Percentiles rank a stretch among this genome's conserved stretches.
Conservation (phyloP, 1,140 invertebrate genomes). For the Macrobrachium nipponense region DNA sequence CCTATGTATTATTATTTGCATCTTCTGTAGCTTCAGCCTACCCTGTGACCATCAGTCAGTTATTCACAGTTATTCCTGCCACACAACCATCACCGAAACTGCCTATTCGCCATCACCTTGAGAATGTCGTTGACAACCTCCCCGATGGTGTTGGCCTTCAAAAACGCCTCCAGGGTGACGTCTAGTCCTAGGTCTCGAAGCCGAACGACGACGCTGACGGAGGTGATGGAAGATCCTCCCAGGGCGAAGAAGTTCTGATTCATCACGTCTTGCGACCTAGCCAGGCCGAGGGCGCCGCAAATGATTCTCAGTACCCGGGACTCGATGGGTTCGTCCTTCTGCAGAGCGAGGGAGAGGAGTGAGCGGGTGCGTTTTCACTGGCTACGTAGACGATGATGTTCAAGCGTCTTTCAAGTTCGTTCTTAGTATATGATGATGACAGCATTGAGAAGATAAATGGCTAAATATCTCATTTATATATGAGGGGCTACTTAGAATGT, state of each 20-base stretch:
- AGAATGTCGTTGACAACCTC: slow-evolving; percentile 52
- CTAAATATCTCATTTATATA: no score
- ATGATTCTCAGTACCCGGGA: slow-evolving; percentile 48
- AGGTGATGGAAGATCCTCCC: slow-evolving; percentile 43
- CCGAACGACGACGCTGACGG: slow-evolving; percentile 47
- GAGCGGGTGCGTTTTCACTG: neutral
- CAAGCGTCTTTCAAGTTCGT: no score
- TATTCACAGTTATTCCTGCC: no score
- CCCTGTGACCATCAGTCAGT: no score
- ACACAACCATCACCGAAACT: no score
- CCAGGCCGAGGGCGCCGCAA: slow-evolving; percentile 42
- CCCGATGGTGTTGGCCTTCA: slow-evolving; percentile 47
- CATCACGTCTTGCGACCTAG: slow-evolving; percentile 35
- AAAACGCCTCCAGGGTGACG: slow-evolving; percentile 42
- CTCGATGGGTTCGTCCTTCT: slow-evolving; percentile 54
- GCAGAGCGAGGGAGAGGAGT: neutral
- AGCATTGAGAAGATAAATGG: no score
- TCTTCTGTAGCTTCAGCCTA: no score
- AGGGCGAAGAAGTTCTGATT: slow-evolving; percentile 48
- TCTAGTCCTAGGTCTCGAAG: slow-evolving; percentile 44
- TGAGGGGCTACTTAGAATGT: no score
- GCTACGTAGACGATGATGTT: no score
- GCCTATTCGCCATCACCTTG: slow-evolving; percentile 12
- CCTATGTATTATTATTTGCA: no score
- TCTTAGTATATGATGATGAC: no score